These are phyloP conservation scores for Philotrypesis tridentata DNA, from an alignment of 1,140 invertebrate genomes.

Conservation along the genomic window DNA sequence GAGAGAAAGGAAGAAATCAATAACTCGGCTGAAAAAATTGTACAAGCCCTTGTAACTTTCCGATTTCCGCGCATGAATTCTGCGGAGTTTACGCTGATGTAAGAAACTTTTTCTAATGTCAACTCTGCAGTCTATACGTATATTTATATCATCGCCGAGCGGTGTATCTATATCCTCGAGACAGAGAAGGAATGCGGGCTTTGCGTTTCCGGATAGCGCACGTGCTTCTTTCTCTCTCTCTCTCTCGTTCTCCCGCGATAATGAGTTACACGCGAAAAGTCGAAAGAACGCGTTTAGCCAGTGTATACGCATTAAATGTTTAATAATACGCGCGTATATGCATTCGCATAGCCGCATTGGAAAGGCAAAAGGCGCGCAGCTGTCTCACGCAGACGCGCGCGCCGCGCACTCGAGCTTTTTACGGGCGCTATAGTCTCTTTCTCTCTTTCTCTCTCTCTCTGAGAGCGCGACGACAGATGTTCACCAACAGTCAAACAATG, in stretches of 20 bases:
- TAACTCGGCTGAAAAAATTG: not conserved
- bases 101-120: not conserved
- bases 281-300: not conserved
- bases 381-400: too few relatives aligned
- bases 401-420: not conserved
- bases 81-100: not conserved
- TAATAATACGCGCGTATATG: not conserved
- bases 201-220: slow-evolving; percentile 1
- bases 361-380: slow-evolving; percentile 12
- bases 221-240: too few relatives aligned
- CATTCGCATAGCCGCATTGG: not conserved
- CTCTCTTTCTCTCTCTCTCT: too few relatives aligned
- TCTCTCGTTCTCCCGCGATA: not conserved
- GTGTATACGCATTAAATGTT: not conserved
- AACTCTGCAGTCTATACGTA: too few relatives aligned
- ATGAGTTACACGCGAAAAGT: not conserved
- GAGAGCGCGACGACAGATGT: slow-evolving; percentile 31
- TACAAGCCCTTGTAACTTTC: not conserved
- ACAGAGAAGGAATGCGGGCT: not conserved
- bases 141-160: not conserved
- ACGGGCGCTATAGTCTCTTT: not conserved
- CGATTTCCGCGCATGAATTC: not conserved
- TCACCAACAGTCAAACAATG: slow-evolving; percentile 25
- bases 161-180: not conserved
- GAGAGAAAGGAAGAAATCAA: not conserved